Evolutionary conservation across 2,797 vertebrate species (phyloP).

Genomic region (Typhlichthys eigenmanni): DNA sequence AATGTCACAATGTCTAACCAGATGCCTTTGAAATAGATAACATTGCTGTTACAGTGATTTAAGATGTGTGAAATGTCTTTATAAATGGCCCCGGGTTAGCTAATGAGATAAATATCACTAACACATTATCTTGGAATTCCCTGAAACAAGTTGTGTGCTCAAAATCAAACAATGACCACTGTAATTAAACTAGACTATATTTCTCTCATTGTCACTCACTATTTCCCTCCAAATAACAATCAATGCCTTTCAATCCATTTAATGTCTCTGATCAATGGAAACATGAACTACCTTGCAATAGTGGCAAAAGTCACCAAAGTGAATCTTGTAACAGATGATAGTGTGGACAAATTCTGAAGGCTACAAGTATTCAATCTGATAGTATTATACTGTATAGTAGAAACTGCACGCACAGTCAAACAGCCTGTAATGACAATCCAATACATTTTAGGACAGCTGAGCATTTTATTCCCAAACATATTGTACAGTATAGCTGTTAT

Average conservation of each 20-base stretch:
- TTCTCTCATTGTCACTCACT: not conserved
- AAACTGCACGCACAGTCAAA: constrained; percentile 9
- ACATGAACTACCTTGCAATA: constrained; percentile 26
- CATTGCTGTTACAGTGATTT: constrained; percentile 40
- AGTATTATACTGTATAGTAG: too few relatives aligned
- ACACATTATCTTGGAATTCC: constrained; percentile 39
- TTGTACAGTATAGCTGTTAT: constrained; percentile 11
- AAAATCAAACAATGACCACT: constrained; percentile 48
- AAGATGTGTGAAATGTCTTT: constrained; percentile 43
- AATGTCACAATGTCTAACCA: not conserved
- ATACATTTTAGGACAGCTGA: too few relatives aligned
- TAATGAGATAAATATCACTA: constrained; percentile 39
- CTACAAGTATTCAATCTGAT: too few relatives aligned
- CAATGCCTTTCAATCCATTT: constrained; percentile 39
- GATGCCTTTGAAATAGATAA: constrained; percentile 37
- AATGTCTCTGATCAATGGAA: constrained; percentile 22
- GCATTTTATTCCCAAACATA: constrained; percentile 4
- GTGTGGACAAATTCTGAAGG: too few relatives aligned
- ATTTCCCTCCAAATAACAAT: constrained; percentile 26
- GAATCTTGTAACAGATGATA: too few relatives aligned
- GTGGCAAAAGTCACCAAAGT: too few relatives aligned
- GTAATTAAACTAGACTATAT: constrained; percentile 50
- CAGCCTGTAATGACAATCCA: not conserved
- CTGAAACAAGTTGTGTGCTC: constrained; percentile 37
- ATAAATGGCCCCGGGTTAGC: constrained; percentile 34